A percentile compares a stretch with the other conserved stretches of the same genome.
Evolutionary conservation across 2,113 vertebrate genomes (phyloP).

Genomic region (Typhlomys cinereus): DNA sequence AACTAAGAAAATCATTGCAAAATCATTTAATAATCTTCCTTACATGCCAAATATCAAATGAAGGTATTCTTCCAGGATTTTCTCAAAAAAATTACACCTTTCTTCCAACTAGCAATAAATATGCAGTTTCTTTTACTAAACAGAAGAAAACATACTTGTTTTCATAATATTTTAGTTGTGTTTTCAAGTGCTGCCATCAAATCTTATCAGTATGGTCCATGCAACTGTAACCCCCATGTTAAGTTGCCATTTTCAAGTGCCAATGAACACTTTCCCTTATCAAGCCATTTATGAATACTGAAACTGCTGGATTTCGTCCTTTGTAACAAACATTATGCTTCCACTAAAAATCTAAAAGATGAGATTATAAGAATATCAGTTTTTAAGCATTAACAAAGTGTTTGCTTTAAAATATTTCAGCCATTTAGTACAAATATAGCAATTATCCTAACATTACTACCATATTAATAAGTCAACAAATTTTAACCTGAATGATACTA

Average conservation of each 20-base stretch:
- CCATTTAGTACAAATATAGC: conserved; percentile 36
- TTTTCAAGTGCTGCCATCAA: conserved; percentile 16
- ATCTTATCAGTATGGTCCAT: background rate
- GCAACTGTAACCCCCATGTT: background rate
- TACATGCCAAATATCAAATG: background rate
- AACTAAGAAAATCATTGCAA: too few relatives aligned
- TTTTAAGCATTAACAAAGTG: conserved; percentile 22
- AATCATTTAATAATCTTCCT: too few relatives aligned
- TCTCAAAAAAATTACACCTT: background rate
- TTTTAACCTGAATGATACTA: background rate
- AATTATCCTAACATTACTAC: background rate
- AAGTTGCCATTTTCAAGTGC: background rate
- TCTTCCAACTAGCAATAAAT: background rate
- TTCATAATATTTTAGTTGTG: conserved; percentile 29
- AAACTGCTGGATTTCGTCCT: conserved; percentile 11
- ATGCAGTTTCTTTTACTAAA: background rate
- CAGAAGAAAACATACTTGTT: background rate
- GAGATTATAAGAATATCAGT: background rate
- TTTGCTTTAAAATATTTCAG: conserved; percentile 21
- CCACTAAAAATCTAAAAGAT: conserved; percentile 47
- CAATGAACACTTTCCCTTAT: background rate
- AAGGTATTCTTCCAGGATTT: background rate
- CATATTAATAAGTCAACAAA: conserved; percentile 20
- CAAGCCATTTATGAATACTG: background rate
- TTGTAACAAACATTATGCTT: background rate